Evolutionary conservation across 2,797 vertebrate species (phyloP), one percentile per base, ranked within the genome.

Genomic region (Xiphorhynchus erythropygius): DNA sequence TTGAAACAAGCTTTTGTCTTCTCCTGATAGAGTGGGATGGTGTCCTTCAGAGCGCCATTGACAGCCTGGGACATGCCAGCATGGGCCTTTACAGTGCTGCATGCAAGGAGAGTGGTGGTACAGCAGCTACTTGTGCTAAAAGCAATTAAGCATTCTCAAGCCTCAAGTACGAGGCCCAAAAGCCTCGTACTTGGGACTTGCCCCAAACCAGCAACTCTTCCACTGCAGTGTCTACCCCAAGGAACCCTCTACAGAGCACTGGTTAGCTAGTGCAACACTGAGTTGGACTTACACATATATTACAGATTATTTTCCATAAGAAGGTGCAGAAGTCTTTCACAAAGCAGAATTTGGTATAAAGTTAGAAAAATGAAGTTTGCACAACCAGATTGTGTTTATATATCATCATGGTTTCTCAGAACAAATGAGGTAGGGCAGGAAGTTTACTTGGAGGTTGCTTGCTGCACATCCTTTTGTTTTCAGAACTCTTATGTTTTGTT

Each of bases 301-400:
- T 81, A 33, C 11, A 85, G 13, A n/a, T 52, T 18, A 67, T 37
- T 75, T 87, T 59, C 13, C 21, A 21, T 41, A 68, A 33, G 7
- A 64, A 60, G 5, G 6, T 56, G 22, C 24, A 62, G 52, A 55
- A 77, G 9, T 67, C 13, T 85, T 27, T 78, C 28, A 65, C 10
- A 74, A 67, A 84, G 17, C 4, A 63, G 13, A 88, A 44, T 44
- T 41, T 56, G 11, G 5, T 59, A 41, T n/a, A 77, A 86, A 74
- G 9, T 27, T 52, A 42, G 82, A 65, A 75, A 55, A 3, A 0
- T 9, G 1, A 46, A 23, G 6, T 24, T 67, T 73, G 15, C 59
- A 8, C 0, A 5, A 67, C 7, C 4, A 52, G 8, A 5, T 41
- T 74, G 11, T 39, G 7, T 59, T 74, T 3, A 1, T 37, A 8